Base-by-base conservation (phyloP, 1,140 invertebrate species). In the Aphelinus atriplicis region DNA sequence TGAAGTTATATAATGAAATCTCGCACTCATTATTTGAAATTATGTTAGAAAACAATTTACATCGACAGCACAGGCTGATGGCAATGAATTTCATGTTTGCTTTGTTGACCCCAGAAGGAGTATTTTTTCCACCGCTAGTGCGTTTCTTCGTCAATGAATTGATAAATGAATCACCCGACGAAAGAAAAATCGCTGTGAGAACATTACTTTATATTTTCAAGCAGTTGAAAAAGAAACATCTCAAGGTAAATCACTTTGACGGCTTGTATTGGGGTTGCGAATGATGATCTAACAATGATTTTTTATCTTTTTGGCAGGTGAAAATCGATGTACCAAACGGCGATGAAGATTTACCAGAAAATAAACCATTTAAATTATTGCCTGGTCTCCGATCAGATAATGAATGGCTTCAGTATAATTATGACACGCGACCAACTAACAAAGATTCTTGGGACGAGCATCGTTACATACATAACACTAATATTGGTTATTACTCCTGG, bases 401-500 rank as follows among this genome's bases (percentile, higher is more conserved):
- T 84, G 51, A 79, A 26, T 95, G 94, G 93, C 83, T 95, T 56
- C 90, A 94, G 81, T 74, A 94, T 78, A 89, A 93, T 77, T 88
- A 89, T 1, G 82, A 88, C 51, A 90, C 88, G 7, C 81, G 87
- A 43, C 93, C 93, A 0, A 83, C 88, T 50, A 92, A 89, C 43
- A 86, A 90, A 43, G 89, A 93, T 80, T 90, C 94, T 72, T 98
- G 96, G 95, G 90, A 97, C 66, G 86, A 90, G 60, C 86, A 87
- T 3, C 89, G 91, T 55, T 94, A 88, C 82, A 83, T 95, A 6
- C 92, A 96, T 80, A 92, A 94, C 78, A 89, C 91, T 10, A 90
- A 91, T 79, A 87, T 90, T 75, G 96, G 96, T 3, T 97, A 93
- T 84, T 96, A 95, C 81, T 87, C 86, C 2, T 98, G 96, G 95